Conservation (phyloP, 2,888 invertebrate species). For the Kryphioiulus occultus region DNA sequence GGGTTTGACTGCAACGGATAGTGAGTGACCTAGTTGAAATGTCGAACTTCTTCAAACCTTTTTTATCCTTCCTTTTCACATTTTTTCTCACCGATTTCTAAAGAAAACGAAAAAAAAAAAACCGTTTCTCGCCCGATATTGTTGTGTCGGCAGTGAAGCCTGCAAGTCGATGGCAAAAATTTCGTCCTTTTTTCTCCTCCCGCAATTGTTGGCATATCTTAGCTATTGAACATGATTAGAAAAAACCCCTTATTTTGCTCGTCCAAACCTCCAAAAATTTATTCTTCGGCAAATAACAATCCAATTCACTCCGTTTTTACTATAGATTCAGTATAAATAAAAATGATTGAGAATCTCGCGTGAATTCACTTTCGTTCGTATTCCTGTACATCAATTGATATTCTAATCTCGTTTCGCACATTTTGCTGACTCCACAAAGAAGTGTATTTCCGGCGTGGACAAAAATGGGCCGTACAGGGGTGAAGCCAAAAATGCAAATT, state of each 20-base stretch:
- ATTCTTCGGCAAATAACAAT: conserved; percentile 31
- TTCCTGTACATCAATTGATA: conserved; percentile 7
- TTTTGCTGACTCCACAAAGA: neutral
- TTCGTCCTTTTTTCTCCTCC: neutral
- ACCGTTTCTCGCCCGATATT: neutral
- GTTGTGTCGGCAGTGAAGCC: neutral
- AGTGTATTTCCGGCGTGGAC: neutral
- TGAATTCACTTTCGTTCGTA: neutral
- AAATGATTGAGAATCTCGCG: conserved; percentile 25
- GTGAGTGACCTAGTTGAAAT: neutral
- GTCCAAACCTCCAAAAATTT: neutral
- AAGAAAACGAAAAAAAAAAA: too few relatives aligned
- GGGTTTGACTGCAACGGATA: conserved; percentile 14
- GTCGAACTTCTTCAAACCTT: neutral
- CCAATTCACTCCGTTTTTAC: conserved; percentile 33
- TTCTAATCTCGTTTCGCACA: conserved; percentile 15
- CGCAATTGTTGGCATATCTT: conserved; percentile 23
- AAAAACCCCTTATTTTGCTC: neutral
- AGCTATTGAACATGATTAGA: conserved; percentile 19
- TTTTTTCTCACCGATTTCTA: neutral
- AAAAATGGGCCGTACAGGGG: neutral
- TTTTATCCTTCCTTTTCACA: neutral
- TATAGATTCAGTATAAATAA: conserved; percentile 22
- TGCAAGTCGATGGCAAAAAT: neutral
- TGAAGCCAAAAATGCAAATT: neutral